Evolutionary conservation across 2,888 invertebrate species (phyloP).

Genomic region (Bursaphelenchus okinawaensis): DNA sequence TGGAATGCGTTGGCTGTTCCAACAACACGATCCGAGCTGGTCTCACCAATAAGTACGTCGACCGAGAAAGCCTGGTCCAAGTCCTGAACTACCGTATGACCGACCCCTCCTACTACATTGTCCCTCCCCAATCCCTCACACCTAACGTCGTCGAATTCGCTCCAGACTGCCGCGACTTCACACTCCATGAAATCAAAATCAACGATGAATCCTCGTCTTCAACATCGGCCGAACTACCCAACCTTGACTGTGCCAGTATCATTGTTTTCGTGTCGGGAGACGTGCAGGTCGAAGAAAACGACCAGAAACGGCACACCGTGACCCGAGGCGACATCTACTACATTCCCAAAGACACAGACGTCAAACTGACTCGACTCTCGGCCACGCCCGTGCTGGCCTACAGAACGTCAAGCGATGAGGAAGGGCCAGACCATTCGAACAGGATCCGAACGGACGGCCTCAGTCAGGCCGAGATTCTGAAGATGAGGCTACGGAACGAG

Average conservation of each 20-base stretch:
- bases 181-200: slow-evolving; percentile 45
- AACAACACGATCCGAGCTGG: slow-evolving; percentile 97
- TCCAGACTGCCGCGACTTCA: slow-evolving; percentile 54
- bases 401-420: slow-evolving; percentile 52
- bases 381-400: slow-evolving; percentile 34
- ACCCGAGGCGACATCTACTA: slow-evolving; percentile 42
- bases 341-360: slow-evolving; percentile 28
- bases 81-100: slow-evolving; percentile 72
- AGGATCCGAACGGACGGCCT: slow-evolving; percentile 9
- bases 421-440: slow-evolving; percentile 46
- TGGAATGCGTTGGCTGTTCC: slow-evolving; percentile 97
- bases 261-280: slow-evolving; percentile 48
- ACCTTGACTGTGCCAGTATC: slow-evolving; percentile 49
- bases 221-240: slow-evolving; percentile 30
- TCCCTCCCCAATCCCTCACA: slow-evolving; percentile 29
- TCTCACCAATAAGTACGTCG: slow-evolving; percentile 86
- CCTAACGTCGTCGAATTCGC: slow-evolving; percentile 44
- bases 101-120: slow-evolving; percentile 45
- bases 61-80: slow-evolving; percentile 74
- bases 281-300: slow-evolving; percentile 19
- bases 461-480: not conserved
- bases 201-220: slow-evolving; percentile 1
- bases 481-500: not conserved
- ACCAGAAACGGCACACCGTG: not conserved
- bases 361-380: not conserved